Base-by-base conservation (phyloP, 2,797 vertebrate genomes). In the Macropus fuliginosus region DNA sequence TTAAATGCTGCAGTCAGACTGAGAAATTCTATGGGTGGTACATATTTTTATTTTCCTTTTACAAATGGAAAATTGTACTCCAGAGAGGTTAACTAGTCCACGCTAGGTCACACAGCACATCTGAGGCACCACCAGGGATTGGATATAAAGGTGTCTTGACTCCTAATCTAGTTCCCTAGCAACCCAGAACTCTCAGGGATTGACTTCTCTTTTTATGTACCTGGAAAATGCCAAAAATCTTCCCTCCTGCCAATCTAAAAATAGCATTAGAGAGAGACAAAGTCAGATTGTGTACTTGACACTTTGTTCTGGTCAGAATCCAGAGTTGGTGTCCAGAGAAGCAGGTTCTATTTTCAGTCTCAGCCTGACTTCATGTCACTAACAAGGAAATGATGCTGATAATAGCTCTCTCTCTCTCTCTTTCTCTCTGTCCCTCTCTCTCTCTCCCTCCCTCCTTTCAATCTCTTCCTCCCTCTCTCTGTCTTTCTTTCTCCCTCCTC, bases 121-220 rank as follows among this genome's bases (percentile, higher is more conserved):
- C 0, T 4, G 28, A 56, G 46, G 27, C 31, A 0, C 1, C 1
- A 8, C 14, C 0, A 18, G 66, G 0, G 27, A 66, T 1, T 13
- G 74, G 12, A 6, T 27, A 28, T 5, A 1, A 90, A 93, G 18
- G 46, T n/a, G n/a, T 31, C 34, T 55, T 54, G 27, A 59, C 29
- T 56, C 59, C 81, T 81, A 87, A 52, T 59, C 92, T 59, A 0
- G 34, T 94, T 92, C 93, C 94, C 55, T 94, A 55, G 57, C 91
- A 95, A 91, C 24, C 0, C 1, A 5, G 62, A n/a, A 54, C 81
- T 28, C 81, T 28, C 3, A 1, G 62, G 24, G 81, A 13, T 31
- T 50, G 92, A 94, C 62, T n/a, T 16, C 0, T 0, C 31, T 56
- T 56, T 29, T 2, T 2, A 0, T 4, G 29, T 0, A 10, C 81